Evolutionary conservation across 2,113 vertebrate species (phyloP).

Genomic region (Phyllopteryx taeniolatus): DNA sequence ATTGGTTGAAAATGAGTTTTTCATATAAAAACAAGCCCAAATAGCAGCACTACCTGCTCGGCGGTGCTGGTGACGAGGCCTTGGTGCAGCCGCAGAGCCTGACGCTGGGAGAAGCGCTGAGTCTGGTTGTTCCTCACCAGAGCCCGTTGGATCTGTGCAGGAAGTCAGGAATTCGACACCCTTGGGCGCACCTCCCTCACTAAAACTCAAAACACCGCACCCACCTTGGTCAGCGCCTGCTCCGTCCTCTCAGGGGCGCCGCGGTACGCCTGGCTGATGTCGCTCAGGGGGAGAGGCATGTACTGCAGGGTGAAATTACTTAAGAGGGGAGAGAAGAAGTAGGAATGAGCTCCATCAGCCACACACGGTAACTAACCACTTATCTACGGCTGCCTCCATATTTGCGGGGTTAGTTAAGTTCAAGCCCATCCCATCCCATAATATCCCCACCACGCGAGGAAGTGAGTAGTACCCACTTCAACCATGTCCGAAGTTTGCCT

Average conservation of each 20-base stretch:
- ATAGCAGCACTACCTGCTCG: conserved; percentile 53
- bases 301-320: conserved; percentile 90
- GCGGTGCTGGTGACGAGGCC: conserved; percentile 87
- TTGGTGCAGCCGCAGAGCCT: conserved; percentile 88
- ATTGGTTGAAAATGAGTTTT: too few relatives aligned
- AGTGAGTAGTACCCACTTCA: conserved; percentile 51
- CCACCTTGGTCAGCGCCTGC: conserved; percentile 85
- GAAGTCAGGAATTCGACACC: not conserved
- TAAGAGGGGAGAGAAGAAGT: conserved; percentile 28
- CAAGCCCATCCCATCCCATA: conserved; percentile 47
- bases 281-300: conserved; percentile 88
- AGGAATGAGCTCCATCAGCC: not conserved
- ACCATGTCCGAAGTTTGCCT: conserved; percentile 46
- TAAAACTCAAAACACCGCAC: not conserved
- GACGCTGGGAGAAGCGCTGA: conserved; percentile 84
- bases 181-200: too few relatives aligned
- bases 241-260: conserved; percentile 85
- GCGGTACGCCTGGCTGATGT: conserved; percentile 87
- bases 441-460: conserved; percentile 31
- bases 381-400: conserved; percentile 10
- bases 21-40: not conserved
- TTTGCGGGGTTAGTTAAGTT: conserved; percentile 37
- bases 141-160: conserved; percentile 83
- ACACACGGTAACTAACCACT: not conserved
- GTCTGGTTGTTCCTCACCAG: conserved; percentile 89